Base-by-base conservation (phyloP, 2,888 invertebrate genomes). In the Drosophila helvetica region DNA sequence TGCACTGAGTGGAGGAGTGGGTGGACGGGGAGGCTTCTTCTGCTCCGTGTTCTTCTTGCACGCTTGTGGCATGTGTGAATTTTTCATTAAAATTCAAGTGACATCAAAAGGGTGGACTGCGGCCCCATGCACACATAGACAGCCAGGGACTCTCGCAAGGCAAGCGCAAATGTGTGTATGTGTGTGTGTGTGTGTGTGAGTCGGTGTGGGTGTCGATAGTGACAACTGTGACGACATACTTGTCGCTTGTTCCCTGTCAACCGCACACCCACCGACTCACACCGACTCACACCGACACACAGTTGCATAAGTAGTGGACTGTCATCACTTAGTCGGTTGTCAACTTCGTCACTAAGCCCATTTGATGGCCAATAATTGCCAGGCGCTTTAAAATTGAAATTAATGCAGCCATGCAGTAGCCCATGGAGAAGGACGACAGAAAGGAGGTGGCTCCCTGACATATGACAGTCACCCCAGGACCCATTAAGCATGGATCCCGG, bases 1-100 rank as follows among this genome's bases (percentile, higher is more conserved):
- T 73, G 69, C 70, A 62, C 56, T 17, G 65, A 64, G 64, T 50
- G 71, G 75, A 19, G 43, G 52, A 42, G 27, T 47, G 57, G 30
- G 10, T 54, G 54, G n/a, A 7, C 30, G 15, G 33, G 43, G 15
- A 9, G 30, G 17, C 33, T 65, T 42, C 64, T 27, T 46, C 46
- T 51, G 43, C 45, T 52, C 30, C 48, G 43, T 59, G 54, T 76
- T 66, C 72, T 74, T 72, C 74, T 55, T 86, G 87, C 77, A 75
- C 89, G 86, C 87, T 80, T 88, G 85, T 89, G 88, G 87, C 75
- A 86, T 88, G 78, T 89, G 86, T 81, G 86, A 86, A 83, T 79
- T 88, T 88, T 88, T 89, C 90, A 88, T 90, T 88, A 88, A 88
- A 88, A 89, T 89, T 81, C 90, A 83, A 89, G 88, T 76, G 82